phyloP scores from a whole-genome alignment of 2,113 vertebrate species.

The Etia nguti region DNA sequence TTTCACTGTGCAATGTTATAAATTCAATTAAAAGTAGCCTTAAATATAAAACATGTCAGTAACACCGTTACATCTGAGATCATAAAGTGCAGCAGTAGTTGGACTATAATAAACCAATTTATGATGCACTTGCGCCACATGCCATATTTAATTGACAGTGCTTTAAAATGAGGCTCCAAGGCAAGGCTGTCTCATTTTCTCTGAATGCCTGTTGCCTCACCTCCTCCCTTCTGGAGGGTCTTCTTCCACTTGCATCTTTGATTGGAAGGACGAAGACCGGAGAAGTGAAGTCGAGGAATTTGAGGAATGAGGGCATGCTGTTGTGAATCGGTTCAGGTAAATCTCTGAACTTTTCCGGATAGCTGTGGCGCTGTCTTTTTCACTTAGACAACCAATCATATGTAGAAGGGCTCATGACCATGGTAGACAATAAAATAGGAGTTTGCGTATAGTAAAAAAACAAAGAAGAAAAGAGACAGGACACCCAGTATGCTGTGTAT shows the following conservation, averaged over 20 bases:
- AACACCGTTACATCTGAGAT: not conserved
- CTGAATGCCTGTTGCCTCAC: not conserved
- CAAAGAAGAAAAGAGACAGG: not conserved
- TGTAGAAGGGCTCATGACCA: not conserved
- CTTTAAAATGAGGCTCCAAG: not conserved
- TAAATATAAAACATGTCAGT: not conserved
- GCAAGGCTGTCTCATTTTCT: not conserved
- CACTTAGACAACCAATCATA: too few relatives aligned
- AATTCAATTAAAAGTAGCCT: not conserved
- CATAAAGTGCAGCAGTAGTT: not conserved
- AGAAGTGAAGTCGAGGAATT: not conserved
- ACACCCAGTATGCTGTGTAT: not conserved
- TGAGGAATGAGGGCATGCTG: not conserved
- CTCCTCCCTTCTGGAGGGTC: not conserved
- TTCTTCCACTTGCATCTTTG: not conserved
- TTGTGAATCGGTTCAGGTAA: not conserved
- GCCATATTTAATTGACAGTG: not conserved
- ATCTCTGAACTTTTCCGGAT: not conserved
- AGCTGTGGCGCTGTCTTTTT: not conserved
- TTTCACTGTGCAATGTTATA: not conserved
- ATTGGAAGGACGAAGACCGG: not conserved
- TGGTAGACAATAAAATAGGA: not conserved
- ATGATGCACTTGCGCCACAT: not conserved
- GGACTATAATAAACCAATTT: not conserved
- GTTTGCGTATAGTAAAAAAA: not conserved